Conservation (phyloP, 2,113 vertebrate species). For the Beaufortia kweichowensis region DNA sequence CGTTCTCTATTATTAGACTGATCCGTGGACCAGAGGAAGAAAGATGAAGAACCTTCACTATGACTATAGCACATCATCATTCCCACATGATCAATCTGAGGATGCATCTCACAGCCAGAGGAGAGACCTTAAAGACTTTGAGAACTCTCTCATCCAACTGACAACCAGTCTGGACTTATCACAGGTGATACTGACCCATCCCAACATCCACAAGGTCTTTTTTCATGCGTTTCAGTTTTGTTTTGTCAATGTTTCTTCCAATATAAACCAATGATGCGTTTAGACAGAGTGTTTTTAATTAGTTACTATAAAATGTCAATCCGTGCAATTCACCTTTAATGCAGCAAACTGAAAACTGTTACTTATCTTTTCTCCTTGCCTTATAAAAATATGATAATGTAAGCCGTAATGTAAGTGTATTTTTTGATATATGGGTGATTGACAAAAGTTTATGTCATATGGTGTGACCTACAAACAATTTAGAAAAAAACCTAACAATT, state of each 20-base stretch:
- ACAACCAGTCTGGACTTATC: conserved; percentile 73
- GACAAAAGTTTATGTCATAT: no score
- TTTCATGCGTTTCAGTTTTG: background rate
- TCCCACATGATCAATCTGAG: conserved; percentile 64
- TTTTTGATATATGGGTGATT: no score
- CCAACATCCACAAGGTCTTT: background rate
- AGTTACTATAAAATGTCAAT: no score
- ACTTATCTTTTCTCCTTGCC: no score
- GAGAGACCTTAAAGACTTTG: conserved; percentile 71
- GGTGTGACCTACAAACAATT: no score
- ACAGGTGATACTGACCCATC: conserved; percentile 62
- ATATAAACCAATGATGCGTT: no score
- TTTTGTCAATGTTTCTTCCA: background rate
- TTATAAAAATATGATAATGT: no score
- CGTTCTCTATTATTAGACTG: conserved; percentile 56
- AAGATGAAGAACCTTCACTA: conserved; percentile 69
- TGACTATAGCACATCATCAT: conserved; percentile 36
- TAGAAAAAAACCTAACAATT: no score
- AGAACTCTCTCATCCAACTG: conserved; percentile 73
- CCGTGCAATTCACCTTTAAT: no score
- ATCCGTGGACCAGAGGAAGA: conserved; percentile 66
- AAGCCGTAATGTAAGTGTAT: no score
- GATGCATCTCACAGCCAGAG: conserved; percentile 63
- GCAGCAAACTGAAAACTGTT: no score
- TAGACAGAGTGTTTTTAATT: no score